Conservation (phyloP, 1,140 invertebrate genomes). For the Carposina sasakii region DNA sequence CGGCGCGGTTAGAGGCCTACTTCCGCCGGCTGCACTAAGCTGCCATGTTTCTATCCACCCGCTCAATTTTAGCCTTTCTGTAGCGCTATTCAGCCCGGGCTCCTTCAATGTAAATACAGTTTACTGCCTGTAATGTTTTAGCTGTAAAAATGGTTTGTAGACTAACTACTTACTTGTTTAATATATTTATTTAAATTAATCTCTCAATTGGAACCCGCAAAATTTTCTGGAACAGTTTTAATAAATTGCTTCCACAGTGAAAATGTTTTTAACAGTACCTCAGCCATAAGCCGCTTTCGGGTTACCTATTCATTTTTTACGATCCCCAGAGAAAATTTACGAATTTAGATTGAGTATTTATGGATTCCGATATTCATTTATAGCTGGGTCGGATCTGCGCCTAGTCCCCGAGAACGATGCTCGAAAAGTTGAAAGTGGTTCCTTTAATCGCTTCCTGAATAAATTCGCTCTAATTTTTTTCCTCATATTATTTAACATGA, state of each 20-base stretch:
- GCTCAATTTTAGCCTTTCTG: constrained; percentile 66
- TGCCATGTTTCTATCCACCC: constrained; percentile 59
- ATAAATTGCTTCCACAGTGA: constrained; percentile 37
- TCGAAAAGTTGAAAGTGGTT: constrained; percentile 42
- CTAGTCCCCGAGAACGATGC: constrained; percentile 24
- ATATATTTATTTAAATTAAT: no score
- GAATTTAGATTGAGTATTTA: constrained; percentile 60
- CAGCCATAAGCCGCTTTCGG: constrained; percentile 42
- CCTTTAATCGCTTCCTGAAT: constrained; percentile 21
- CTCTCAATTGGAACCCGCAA: no score
- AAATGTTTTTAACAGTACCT: constrained; percentile 42
- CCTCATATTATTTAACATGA: not conserved
- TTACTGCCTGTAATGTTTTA: no score
- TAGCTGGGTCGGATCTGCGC: constrained; percentile 37
- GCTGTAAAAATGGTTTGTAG: no score
- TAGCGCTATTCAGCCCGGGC: constrained; percentile 46
- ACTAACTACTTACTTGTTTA: no score
- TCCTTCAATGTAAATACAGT: constrained; percentile 50
- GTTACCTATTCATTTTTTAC: constrained; percentile 51
- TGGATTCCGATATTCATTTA: constrained; percentile 58
- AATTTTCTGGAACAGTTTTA: constrained; percentile 28
- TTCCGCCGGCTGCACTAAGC: constrained; percentile 69
- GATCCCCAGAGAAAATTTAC: constrained; percentile 45
- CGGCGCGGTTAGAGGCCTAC: constrained; percentile 64
- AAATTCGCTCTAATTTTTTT: constrained; percentile 6